Base-by-base conservation (phyloP, 2,113 vertebrate genomes). In the Ciconia stormi region DNA sequence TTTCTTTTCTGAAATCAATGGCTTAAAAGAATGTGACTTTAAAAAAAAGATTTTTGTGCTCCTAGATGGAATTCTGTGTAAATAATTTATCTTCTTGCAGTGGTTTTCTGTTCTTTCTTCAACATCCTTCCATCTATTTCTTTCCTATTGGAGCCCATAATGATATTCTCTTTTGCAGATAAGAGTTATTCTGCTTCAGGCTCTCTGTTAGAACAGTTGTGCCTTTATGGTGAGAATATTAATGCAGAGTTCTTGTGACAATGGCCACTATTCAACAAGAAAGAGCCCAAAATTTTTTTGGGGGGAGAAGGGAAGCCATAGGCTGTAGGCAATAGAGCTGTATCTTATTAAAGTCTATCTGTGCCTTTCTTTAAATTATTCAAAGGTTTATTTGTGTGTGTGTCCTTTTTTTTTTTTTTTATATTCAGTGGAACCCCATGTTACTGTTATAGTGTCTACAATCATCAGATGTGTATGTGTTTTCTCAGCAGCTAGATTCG, bases 81-180 rank as follows among this genome's bases (percentile, higher is more conserved):
- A 82, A 93, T 73, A 89, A 93, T 95, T 89, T 74, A 81, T 97
- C 89, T 91, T 78, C 59, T 86, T 82, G 42, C 36, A 59, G 26
- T 2, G 16, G 25, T 23, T 89, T 83, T 94, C 53, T 83, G 17
- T 77, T 89, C 73, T 36, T 87, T 65, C 38, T 62, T 80, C n/a
- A 77, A 23, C 34, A n/a, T 95, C 79, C 26, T 80, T 65, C 53
- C 52, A 46, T 47, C 49, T 66, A 11, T 17, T 62, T 69, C 25
- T 63, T 73, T 91, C 44, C 62, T 94, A 66, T 40, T 79, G 30
- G 52, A 81, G 36, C 63, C 49, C 11, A n/a, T 67, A 74, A 67
- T 63, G 46, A 79, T 70, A 76, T 44, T 82, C 62, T 34, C 9
- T 90, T 44, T 79, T 74, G 27, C 52, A 89, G 65, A 55, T 90